Percentiles rank a stretch among this genome's conserved stretches.
phyloP scores from a whole-genome alignment of 1,140 invertebrate genomes.

The Nebria ingens region DNA sequence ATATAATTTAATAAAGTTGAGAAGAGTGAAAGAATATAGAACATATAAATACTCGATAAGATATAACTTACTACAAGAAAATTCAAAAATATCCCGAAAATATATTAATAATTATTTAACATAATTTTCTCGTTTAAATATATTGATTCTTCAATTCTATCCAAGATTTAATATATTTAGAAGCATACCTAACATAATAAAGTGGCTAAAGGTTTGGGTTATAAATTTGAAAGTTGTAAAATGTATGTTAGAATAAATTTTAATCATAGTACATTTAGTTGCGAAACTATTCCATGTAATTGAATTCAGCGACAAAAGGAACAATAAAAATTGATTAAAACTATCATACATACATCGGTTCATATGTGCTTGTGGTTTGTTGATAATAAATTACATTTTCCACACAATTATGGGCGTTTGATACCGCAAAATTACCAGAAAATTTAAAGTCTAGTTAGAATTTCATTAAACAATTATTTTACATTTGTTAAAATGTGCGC shows the following conservation, averaged over 20 bases:
- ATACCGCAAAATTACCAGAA: not conserved
- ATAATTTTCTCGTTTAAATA: too few relatives aligned
- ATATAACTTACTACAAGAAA: too few relatives aligned
- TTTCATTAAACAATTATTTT: not conserved
- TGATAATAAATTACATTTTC: not conserved
- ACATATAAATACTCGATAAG: too few relatives aligned
- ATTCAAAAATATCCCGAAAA: too few relatives aligned
- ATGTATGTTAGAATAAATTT: conserved; percentile 3
- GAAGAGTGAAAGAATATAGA: too few relatives aligned
- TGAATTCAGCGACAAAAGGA: not conserved
- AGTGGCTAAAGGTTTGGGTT: too few relatives aligned
- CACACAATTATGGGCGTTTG: not conserved
- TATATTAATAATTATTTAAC: too few relatives aligned
- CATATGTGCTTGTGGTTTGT: not conserved
- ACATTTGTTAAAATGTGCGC: not conserved
- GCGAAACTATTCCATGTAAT: conserved; percentile 3
- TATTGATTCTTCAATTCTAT: too few relatives aligned
- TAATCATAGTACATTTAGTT: not conserved
- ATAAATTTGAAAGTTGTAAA: conserved; percentile 2
- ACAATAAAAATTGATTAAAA: conserved; percentile 9
- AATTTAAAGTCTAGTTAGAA: not conserved
- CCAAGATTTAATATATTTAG: too few relatives aligned
- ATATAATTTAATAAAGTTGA: too few relatives aligned
- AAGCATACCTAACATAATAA: too few relatives aligned
- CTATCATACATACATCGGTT: not conserved